Evolutionary conservation across 2,797 vertebrate species (phyloP), one percentile per base, ranked within the genome.

Genomic region (Pseudomugil gertrudae): DNA sequence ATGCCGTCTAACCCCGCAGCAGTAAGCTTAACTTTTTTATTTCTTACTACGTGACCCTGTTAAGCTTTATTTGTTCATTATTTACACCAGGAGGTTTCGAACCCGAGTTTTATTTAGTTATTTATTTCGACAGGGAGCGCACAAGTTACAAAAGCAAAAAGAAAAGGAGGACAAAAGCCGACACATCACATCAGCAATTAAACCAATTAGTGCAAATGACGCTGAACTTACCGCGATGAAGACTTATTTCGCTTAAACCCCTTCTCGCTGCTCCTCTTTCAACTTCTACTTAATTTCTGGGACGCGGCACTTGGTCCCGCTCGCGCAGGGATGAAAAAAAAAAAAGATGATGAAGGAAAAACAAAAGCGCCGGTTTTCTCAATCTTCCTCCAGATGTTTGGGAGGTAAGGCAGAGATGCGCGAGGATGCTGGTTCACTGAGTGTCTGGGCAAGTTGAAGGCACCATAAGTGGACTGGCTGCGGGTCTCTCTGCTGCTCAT

Each of bases 151-250:
- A 36, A 36, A 36, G 4, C 2, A n/a, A 32, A 43, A 19, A 27
- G 13, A 6, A 61, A 64, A 32, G 3, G 5, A 40, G 6, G 9
- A 33, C 50, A 58, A 61, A 69, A 33, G 9, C 5, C 19, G 66
- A 36, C 73, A 57, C 77, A 27, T 5, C 72, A 65, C 40, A 84
- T 1, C 47, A 47, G 51, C 68, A 84, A 78, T 84, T 72, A 78
- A 74, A 32, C 0, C 76, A 80, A 81, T 78, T 75, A 75, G 65
- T 69, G 59, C 52, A 69, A 69, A 78, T 60, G 38, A 47, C 62
- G 66, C 64, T 10, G 6, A 1, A 81, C 85, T 87, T 36, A 91
- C 88, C 80, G 80, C 5, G 73, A 66, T 63, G 73, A 81, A 75
- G 59, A 38, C 56, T 60, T 76, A 58, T 59, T 50, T 62, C 29